phyloP scores from a whole-genome alignment of 2,113 vertebrate species.

The Cebus imitator region DNA sequence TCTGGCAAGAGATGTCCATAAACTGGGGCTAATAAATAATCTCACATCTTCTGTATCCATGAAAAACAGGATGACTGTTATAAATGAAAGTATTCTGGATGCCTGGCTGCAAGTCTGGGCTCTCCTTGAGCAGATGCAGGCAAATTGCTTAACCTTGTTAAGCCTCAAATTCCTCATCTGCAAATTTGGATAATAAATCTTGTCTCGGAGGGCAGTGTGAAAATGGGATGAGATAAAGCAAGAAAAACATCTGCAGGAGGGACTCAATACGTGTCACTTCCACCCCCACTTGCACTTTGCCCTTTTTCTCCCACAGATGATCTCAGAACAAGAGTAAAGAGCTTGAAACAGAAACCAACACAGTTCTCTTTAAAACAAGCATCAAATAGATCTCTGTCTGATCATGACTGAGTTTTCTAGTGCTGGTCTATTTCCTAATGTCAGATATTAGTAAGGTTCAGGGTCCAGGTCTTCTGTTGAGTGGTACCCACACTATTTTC shows the following conservation, averaged over 20 bases:
- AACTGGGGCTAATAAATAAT: not conserved
- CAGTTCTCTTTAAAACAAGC: not conserved
- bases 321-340: not conserved
- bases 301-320: not conserved
- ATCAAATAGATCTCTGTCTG: not conserved
- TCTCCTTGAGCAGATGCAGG: not conserved
- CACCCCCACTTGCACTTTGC: not conserved
- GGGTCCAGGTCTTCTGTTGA: not conserved
- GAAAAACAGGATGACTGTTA: not conserved
- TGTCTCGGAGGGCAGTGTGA: not conserved
- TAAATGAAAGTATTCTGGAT: not conserved
- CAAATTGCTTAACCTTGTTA: conserved; percentile 5
- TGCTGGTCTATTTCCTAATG: not conserved
- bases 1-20: not conserved
- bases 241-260: not conserved
- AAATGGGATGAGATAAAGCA: conserved; percentile 25
- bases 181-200: conserved; percentile 46
- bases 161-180: conserved; percentile 37
- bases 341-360: not conserved
- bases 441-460: not conserved
- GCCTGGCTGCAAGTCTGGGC: not conserved
- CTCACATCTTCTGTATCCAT: not conserved
- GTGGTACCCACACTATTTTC: not conserved
- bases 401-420: not conserved
- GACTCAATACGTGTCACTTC: not conserved